Evolutionary conservation across 2,888 invertebrate species (phyloP), one percentile per base, ranked within the genome.

Genomic region (Lasioglossum figueresi): DNA sequence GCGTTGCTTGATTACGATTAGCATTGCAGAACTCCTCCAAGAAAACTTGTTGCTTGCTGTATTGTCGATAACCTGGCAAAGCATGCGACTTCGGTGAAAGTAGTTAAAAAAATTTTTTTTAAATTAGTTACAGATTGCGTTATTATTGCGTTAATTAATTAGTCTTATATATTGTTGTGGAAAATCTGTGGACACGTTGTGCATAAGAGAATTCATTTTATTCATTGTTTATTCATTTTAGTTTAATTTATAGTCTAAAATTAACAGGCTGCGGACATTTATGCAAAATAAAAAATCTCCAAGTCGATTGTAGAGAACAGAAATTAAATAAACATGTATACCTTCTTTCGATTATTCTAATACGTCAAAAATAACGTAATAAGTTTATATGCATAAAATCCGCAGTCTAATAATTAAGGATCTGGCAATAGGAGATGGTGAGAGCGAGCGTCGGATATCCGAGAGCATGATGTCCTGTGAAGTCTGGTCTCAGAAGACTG

Each of bases 401-500:
- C n/a, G 10, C 4, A n/a, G n/a, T n/a, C 0, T 10, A 10, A n/a
- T 10, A n/a, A 10, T 52, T 52, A 52, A 52, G 0, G 10, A n/a
- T n/a, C 10, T 27, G 14, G 27, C 12, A 6, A 16, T 5, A 16
- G 16, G 16, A 4, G 27, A 59, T n/a, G 10, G 3, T 3, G 19
- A 59, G 5, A 27, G 5, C 8, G 14, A 59, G 14, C 16, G 27
- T 59, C 8, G 59, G 27, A 59, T 59, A 6, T 27, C 27, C 14
- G 27, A 59, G 27, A 16, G 27, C 27, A 23, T 16, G 59, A 27
- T 59, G 19, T 37, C 37, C 5, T 12, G 37, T 23, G 1, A 63
- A 63, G 27, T 12, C 27, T 31, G 16, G 75, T 75, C 23, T 16
- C 31, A 52, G 43, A 45, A 79, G 75, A 78, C 52, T 75, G 45